These are phyloP conservation scores for Mellilla xanthometata DNA, from an alignment of 2,888 invertebrate species.

Conservation along the genomic window DNA sequence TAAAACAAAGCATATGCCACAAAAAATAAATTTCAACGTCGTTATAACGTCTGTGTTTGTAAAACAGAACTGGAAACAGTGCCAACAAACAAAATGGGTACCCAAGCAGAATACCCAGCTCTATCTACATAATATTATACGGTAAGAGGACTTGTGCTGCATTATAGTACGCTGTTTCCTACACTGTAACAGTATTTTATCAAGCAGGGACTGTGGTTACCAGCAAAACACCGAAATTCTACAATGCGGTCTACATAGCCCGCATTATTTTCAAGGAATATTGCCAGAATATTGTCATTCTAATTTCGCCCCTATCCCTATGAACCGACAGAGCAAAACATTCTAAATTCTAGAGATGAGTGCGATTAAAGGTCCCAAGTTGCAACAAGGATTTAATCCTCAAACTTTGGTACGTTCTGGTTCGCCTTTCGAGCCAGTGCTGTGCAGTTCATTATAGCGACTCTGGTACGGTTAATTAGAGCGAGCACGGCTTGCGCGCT, in stretches of 20 bases:
- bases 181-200: background rate
- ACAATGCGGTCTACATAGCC: background rate
- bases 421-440: too few relatives aligned
- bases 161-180: background rate
- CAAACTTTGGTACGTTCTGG: constrained; percentile 1
- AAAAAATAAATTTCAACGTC: too few relatives aligned
- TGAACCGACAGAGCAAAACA: background rate
- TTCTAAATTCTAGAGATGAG: background rate
- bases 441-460: constrained; percentile 7
- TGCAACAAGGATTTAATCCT: constrained; percentile 4
- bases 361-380: constrained; percentile 2
- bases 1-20: too few relatives aligned
- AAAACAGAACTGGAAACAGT: background rate
- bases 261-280: background rate
- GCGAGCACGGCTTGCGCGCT: constrained; percentile 9
- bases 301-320: background rate
- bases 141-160: background rate
- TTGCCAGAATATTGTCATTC: background rate
- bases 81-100: background rate
- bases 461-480: constrained; percentile 17
- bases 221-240: background rate
- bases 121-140: background rate
- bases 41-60: background rate
- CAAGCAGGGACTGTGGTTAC: background rate
- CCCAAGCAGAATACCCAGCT: background rate